A percentile compares a stretch with the other conserved stretches of the same genome.
Conservation (phyloP, 2,797 vertebrate genomes). For the Cuculus canorus region DNA sequence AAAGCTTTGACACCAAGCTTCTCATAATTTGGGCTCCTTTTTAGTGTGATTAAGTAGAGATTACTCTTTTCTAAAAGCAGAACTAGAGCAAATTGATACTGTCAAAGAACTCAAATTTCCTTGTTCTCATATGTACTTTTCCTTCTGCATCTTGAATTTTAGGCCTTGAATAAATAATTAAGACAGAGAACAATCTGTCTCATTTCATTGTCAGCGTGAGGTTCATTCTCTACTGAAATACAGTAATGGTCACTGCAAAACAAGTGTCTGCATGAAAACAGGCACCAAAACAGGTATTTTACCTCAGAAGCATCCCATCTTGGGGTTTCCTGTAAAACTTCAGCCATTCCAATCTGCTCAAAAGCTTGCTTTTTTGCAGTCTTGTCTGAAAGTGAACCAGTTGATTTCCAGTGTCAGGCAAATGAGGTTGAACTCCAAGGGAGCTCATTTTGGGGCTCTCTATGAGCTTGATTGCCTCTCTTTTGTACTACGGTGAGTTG, state of each 20-base stretch:
- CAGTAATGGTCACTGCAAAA: background rate
- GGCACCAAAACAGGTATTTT: background rate
- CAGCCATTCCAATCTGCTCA: background rate
- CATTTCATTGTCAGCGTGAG: background rate
- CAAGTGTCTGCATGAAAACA: background rate
- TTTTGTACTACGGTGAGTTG: rapidly evolving
- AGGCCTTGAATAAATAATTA: background rate
- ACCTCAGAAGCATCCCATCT: background rate
- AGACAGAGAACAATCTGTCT: background rate
- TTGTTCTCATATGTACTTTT: background rate
- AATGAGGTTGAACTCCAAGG: background rate
- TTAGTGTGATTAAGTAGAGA: background rate
- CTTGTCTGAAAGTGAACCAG: background rate
- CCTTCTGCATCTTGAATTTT: background rate
- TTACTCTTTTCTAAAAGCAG: background rate
- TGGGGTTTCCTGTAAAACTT: background rate
- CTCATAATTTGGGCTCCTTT: background rate
- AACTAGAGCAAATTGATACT: background rate
- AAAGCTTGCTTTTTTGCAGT: background rate
- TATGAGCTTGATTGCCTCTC: background rate
- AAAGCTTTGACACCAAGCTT: background rate
- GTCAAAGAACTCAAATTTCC: background rate
- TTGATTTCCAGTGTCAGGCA: background rate
- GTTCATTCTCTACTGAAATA: background rate
- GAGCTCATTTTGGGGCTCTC: background rate